Conservation (phyloP, 2,113 vertebrate species). For the Vulpes vulpes region DNA sequence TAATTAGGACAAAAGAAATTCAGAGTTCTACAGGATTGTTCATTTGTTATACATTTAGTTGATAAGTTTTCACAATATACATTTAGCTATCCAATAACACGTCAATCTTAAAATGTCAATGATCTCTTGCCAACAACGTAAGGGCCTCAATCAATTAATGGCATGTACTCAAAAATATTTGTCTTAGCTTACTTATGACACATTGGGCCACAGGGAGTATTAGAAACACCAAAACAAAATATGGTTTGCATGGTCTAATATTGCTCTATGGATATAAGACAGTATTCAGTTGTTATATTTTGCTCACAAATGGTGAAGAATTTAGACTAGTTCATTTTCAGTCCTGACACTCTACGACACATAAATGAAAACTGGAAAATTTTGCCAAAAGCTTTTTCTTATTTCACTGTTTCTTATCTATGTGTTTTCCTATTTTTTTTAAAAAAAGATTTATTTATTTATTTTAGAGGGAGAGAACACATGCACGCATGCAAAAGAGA, state of each 20-base stretch:
- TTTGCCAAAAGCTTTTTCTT: background rate
- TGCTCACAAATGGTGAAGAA: background rate
- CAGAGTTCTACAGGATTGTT: background rate
- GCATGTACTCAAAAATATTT: background rate
- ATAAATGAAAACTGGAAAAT: slow-evolving; percentile 11
- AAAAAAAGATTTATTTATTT: background rate
- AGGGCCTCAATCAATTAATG: background rate
- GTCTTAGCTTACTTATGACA: slow-evolving; percentile 17
- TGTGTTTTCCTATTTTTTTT: background rate
- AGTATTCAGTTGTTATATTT: background rate
- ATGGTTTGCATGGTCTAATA: background rate
- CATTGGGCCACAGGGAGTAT: background rate
- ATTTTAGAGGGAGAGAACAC: background rate
- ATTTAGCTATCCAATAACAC: background rate
- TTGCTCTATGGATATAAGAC: background rate
- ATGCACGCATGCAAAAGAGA: too few species aligned
- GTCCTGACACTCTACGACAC: background rate
- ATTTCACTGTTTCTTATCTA: background rate
- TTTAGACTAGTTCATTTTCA: slow-evolving; percentile 10
- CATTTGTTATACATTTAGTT: background rate
- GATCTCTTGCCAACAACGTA: background rate
- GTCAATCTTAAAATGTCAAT: slow-evolving; percentile 11
- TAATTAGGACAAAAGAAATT: background rate
- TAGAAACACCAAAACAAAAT: slow-evolving; percentile 40
- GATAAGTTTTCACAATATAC: background rate